Evolutionary conservation across 2,888 invertebrate genomes (phyloP), one percentile per base, ranked within the genome.

Genomic region (Drosophila cracens): DNA sequence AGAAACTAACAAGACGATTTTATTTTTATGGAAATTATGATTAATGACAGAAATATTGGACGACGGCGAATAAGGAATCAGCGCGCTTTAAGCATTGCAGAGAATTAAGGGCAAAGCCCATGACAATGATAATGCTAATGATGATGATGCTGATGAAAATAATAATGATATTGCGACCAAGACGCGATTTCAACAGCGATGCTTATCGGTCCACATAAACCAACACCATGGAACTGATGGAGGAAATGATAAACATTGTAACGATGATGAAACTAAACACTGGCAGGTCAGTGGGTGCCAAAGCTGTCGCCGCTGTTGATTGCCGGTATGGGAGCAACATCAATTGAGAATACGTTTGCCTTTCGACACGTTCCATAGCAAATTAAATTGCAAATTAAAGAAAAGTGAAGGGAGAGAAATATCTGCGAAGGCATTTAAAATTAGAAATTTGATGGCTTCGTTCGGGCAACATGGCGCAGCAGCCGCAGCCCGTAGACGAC

Each of bases 21-120:
- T 75, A 83, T 80, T 88, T 90, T 87, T 82, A 82, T 84, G 84
- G 76, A 89, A 87, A 90, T 91, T 90, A 90, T 91, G 90, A 90
- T 91, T 87, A 90, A 90, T 86, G 91, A 79, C 76, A 70, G 69
- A 72, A 81, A 84, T 76, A 83, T 89, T 78, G 78, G 53, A 68
- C 79, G 70, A 66, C 62, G 67, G 81, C 60, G 57, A 78, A 76
- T 64, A 62, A 69, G 53, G 65, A 70, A 74, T 75, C 81, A 78
- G 58, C 54, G 71, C 40, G 40, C 57, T 21, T 6, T 16, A 21
- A 31, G 43, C 70, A 65, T 64, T 79, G 68, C 58, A 77, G 49
- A 56, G 68, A 79, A 81, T 75, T 83, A 83, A 75, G 82, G 69
- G 65, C 77, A 71, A 63, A 71, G 66, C 58, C 66, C 77, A 68